phyloP scores from a whole-genome alignment of 2,888 invertebrate genomes.

The Conistra vaccinii region DNA sequence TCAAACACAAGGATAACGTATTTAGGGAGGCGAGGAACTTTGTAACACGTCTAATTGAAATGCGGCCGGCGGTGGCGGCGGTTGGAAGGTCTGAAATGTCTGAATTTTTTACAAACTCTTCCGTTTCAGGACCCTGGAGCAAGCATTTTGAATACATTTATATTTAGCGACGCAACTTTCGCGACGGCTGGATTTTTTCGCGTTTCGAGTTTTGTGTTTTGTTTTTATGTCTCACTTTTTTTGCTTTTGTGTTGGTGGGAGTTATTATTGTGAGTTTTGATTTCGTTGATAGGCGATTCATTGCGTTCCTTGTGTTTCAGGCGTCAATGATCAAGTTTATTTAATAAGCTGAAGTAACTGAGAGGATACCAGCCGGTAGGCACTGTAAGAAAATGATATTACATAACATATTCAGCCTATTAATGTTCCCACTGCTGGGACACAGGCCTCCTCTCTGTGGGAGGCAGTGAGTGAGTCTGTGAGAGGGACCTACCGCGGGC shows the following conservation, averaged over 20 bases:
- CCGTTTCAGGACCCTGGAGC: constrained; percentile 32
- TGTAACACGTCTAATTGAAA: constrained; percentile 68
- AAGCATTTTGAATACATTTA: constrained; percentile 55
- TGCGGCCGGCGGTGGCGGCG: constrained; percentile 31
- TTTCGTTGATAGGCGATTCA: neutral
- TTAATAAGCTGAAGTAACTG: neutral
- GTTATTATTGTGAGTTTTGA: neutral
- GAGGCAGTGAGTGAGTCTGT: no score
- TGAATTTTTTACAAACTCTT: constrained; percentile 69
- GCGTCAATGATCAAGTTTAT: neutral
- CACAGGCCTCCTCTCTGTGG: no score
- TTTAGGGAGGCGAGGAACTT: constrained; percentile 59
- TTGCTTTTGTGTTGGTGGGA: neutral
- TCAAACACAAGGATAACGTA: constrained; percentile 41
- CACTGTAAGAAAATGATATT: no score
- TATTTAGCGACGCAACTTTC: constrained; percentile 59
- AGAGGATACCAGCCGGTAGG: neutral
- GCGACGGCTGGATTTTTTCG: constrained; percentile 43
- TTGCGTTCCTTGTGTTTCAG: neutral
- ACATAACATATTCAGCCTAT: no score
- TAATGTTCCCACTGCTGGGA: no score
- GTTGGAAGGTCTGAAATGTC: constrained; percentile 57
- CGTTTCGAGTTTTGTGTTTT: constrained; percentile 18
- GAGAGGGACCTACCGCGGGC: no score
- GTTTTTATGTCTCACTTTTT: constrained; percentile 37